These are phyloP conservation scores for Alauda arvensis DNA, from an alignment of 2,797 vertebrate genomes.

Conservation along the genomic window DNA sequence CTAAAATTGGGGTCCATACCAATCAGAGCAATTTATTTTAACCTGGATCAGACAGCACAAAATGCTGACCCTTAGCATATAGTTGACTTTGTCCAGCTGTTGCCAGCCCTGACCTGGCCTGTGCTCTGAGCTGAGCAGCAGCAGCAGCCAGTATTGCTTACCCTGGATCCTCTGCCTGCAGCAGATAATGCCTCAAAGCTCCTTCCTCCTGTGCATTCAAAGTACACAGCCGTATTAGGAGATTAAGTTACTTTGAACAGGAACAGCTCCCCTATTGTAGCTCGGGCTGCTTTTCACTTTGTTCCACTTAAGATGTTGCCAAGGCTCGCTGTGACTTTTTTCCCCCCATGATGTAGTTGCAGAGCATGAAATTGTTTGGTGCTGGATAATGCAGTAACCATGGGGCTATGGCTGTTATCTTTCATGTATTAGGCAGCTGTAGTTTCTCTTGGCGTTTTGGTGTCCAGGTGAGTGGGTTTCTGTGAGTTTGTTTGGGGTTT, in stretches of 20 bases:
- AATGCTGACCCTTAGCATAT: neutral
- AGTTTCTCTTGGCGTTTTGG: neutral
- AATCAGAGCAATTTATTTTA: neutral
- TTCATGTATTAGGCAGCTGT: neutral
- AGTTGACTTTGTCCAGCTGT: neutral
- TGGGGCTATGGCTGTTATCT: neutral
- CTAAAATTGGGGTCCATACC: rapidly evolving
- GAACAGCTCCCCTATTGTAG: neutral
- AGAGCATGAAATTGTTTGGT: conserved; percentile 9
- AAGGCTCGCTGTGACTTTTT: neutral
- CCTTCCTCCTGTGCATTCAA: conserved; percentile 35
- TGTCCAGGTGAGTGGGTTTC: neutral
- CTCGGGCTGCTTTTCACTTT: neutral
- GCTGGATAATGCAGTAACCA: neutral
- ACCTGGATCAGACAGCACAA: rapidly evolving
- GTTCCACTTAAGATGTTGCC: conserved; percentile 30
- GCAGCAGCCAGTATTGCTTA: neutral
- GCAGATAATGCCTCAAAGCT: conserved; percentile 54
- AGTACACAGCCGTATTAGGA: conserved; percentile 20
- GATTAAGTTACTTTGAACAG: conserved; percentile 37
- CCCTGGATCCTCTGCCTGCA: neutral
- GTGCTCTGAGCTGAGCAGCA: neutral
- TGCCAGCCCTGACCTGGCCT: neutral
- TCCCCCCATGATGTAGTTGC: neutral
- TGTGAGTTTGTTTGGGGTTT: neutral